A percentile compares a stretch with the other conserved stretches of the same genome.
phyloP scores from a whole-genome alignment of 1,140 invertebrate species.

The Coenobita brevimanus region DNA sequence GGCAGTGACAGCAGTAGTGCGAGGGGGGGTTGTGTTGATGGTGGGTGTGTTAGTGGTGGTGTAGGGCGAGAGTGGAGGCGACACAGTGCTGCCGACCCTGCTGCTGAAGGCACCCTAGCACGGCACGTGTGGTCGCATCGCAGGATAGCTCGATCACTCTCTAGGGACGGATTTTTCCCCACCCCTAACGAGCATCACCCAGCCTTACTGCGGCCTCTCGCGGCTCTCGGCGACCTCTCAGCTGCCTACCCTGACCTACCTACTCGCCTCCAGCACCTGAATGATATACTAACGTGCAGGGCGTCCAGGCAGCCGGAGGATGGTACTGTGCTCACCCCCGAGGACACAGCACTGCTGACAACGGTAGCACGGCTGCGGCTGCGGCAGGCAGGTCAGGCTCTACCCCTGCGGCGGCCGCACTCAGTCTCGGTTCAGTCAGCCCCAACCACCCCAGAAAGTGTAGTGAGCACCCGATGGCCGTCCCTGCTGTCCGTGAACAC shows the following conservation, averaged over 20 bases:
- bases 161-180: constrained; percentile 47
- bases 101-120: constrained; percentile 9
- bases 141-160: constrained; percentile 50
- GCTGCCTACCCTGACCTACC: constrained; percentile 43
- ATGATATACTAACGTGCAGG: constrained; percentile 9
- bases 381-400: constrained; percentile 1
- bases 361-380: constrained; percentile 45
- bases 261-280: constrained; percentile 45
- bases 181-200: constrained; percentile 58
- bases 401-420: not conserved
- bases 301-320: not conserved
- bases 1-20: not conserved
- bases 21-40: no score
- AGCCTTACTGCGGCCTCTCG: constrained; percentile 49
- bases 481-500: constrained; percentile 17
- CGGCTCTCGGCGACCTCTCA: constrained; percentile 52
- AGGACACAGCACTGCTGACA: constrained; percentile 30
- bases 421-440: not conserved
- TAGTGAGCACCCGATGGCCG: constrained; percentile 12
- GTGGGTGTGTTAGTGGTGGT: not conserved
- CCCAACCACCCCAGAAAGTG: constrained; percentile 28
- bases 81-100: constrained; percentile 43
- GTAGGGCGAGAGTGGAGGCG: not conserved
- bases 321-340: not conserved
- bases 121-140: constrained; percentile 60